Base-by-base conservation (phyloP, 2,888 invertebrate genomes). In the Pemphredon lugubris region DNA sequence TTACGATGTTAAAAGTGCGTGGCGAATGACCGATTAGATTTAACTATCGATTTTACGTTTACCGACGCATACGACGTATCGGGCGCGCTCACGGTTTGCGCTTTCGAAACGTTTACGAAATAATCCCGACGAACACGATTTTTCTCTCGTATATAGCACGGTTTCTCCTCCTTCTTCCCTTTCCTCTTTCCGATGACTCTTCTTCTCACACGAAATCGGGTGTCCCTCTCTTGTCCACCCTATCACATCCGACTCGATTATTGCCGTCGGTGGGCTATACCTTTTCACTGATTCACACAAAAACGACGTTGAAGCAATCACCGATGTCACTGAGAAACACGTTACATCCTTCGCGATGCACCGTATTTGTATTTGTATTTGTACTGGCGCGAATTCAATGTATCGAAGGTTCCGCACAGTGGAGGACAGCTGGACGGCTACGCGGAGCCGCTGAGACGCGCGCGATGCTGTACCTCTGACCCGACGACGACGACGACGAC, bases 301-400 rank as follows among this genome's bases (percentile, higher is more conserved):
- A n/a, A 65, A 48, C 53, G 55, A 50, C 54, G 53, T 51, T 55
- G 39, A 7, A 51, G 40, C 26, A 44, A 68, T 58, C 75, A 68
- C 72, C 40, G 50, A 55, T 48, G 72, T 73, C 79, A 78, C 78
- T 75, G 66, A 54, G 14, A 23, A 60, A 55, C 77, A 67, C 75
- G 72, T 72, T 69, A 64, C 50, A 78, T 67, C 64, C 67, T 61
- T 44, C 48, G 16, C 58, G 55, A 48, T 30, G 30, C 55, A 55
- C 45, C 48, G 53, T 21, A 14, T n/a, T 14, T n/a, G 34, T 59
- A n/a, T n/a, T n/a, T n/a, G n/a, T n/a, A n/a, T n/a, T n/a, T n/a
- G n/a, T n/a, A n/a, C n/a, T 60, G 70, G 58, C 54, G 75, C 58
- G 42, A 65, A 65, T 47, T 23, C 50, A 57, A 32, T 14, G 57